Evolutionary conservation across 2,113 vertebrate genomes (phyloP).

Genomic region (Sarotherodon lohbergeri): DNA sequence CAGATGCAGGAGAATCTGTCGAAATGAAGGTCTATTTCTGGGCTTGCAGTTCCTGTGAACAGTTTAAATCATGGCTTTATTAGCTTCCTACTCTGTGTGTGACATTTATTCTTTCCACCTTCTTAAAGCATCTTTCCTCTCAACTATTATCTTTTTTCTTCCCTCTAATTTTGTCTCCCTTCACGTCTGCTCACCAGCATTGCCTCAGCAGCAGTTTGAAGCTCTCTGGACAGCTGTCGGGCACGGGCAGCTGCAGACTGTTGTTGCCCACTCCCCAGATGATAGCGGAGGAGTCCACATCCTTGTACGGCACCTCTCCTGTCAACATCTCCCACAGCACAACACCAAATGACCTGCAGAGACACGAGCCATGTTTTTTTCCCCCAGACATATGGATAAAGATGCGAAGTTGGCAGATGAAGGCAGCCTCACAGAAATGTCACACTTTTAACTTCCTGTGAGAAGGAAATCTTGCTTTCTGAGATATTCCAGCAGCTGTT

Average conservation of each 20-base stretch:
- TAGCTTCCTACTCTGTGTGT: background rate
- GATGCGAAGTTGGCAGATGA: background rate
- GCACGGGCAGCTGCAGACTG: slow-evolving; percentile 93
- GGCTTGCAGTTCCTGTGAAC: slow-evolving; percentile 89
- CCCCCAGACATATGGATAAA: background rate
- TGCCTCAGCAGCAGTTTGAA: slow-evolving; percentile 96
- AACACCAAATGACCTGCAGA: slow-evolving; percentile 91
- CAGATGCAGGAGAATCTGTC: slow-evolving; percentile 92
- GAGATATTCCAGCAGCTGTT: background rate
- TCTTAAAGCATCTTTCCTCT: background rate
- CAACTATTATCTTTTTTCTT: background rate
- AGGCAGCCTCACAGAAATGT: background rate
- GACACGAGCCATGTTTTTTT: background rate
- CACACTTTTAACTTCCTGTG: background rate
- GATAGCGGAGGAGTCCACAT: slow-evolving; percentile 95
- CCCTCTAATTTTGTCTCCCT: background rate
- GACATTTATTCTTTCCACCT: background rate
- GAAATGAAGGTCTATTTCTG: slow-evolving; percentile 91
- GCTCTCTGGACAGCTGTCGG: slow-evolving; percentile 92
- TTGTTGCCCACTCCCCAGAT: slow-evolving; percentile 99
- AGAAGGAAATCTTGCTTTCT: background rate
- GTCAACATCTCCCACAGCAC: slow-evolving; percentile 98
- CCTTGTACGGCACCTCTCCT: slow-evolving; percentile 96
- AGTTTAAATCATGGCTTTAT: background rate
- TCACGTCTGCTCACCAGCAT: slow-evolving; percentile 84